Evolutionary conservation across 2,888 invertebrate genomes (phyloP), one percentile per base, ranked within the genome.

Genomic region (Caenorhabditis doughertyi): DNA sequence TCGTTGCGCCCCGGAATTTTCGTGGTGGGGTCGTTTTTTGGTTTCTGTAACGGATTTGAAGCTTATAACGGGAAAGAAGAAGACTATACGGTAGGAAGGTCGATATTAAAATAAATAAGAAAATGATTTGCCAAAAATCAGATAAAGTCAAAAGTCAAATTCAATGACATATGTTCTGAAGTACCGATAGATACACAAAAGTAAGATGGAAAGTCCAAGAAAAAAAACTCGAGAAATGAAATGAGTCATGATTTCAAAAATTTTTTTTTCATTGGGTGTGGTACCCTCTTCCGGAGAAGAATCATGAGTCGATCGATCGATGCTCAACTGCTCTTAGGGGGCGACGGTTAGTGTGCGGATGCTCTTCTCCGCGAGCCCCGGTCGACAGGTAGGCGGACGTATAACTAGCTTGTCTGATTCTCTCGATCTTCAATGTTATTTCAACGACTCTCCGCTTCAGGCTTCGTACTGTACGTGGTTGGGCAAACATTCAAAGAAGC

Each of bases 1-100:
- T 77, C 79, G 73, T 70, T 79, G 49, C 82, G 79, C 49, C 27
- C 79, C 79, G 82, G 73, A 83, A 83, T 83, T 73, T 79, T 79
- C 67, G 68, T 35, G 56, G 49, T 47, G 35, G 65, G 62, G 64
- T 71, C 74, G 71, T 74, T 71, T 55, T 70, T 51, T 72, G 53
- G 65, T 71, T 67, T 71, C 53, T 71, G 56, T 29, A 81, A 64
- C 11, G 5, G 13, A 27, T 16, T 16, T 0, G 23, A 39, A 35
- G 13, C 16, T 29, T 7, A n/a, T 8, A 13, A 55, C 29, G n/a
- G 21, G 27, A 49, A 16, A 49, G 49, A 32, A 18, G 21, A 23
- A 49, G 49, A 32, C 16, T 47, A 18, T 27, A 16, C 27, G 27
- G 56, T 32, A 25, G 29, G 47, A 55, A 35, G 42, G 27, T 8